These are phyloP conservation scores for Drosophila takahashii DNA, from an alignment of 1,140 invertebrate genomes.

Conservation along the genomic window DNA sequence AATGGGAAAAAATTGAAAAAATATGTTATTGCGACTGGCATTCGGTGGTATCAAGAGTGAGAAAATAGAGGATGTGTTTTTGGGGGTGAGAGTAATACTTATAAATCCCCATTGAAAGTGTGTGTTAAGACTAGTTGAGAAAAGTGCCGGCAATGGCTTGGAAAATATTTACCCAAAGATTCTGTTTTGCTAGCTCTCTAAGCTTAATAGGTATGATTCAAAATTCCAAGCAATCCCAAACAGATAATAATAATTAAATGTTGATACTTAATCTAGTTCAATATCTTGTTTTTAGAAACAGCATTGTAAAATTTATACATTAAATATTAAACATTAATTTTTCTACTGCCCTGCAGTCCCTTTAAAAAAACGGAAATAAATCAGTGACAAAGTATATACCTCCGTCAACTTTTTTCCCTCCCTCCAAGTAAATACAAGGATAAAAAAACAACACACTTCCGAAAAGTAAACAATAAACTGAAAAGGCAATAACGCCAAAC, in stretches of 20 bases:
- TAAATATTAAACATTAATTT: background rate
- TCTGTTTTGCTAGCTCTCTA: background rate
- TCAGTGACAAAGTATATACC: slow-evolving; percentile 26
- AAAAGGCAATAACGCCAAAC: slow-evolving; percentile 40
- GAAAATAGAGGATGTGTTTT: background rate
- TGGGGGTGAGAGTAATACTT: background rate
- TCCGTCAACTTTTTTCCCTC: slow-evolving; percentile 18
- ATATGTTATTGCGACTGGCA: slow-evolving; percentile 34
- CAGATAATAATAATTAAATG: background rate
- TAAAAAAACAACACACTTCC: slow-evolving; percentile 43
- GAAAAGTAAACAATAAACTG: slow-evolving; percentile 37
- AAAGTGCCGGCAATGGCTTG: slow-evolving; percentile 14
- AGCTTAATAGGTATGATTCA: slow-evolving; percentile 1
- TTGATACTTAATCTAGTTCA: no score
- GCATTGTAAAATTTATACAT: background rate
- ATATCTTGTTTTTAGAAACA: background rate
- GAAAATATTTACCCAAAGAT: slow-evolving; percentile 27
- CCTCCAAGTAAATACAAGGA: slow-evolving; percentile 51
- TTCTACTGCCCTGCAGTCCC: background rate
- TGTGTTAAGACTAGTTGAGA: slow-evolving; percentile 23
- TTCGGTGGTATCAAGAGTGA: slow-evolving; percentile 43
- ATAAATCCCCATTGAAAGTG: slow-evolving; percentile 7
- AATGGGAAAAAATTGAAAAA: slow-evolving; percentile 29
- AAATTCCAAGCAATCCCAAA: background rate
- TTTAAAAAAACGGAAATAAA: slow-evolving; percentile 40